Conservation (phyloP, 2,888 invertebrate genomes). For the Fissipunctia ypsillon region DNA sequence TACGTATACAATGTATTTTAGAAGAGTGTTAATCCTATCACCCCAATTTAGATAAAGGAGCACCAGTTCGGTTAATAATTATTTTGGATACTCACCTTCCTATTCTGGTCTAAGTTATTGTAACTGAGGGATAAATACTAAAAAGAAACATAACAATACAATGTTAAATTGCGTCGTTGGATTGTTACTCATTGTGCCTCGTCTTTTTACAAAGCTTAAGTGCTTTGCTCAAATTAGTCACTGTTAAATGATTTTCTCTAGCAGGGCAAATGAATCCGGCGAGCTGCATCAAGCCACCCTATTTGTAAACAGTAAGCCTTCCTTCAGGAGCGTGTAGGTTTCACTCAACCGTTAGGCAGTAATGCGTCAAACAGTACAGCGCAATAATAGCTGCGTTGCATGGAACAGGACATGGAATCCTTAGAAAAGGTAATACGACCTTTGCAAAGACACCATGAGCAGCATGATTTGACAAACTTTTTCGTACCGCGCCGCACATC, state of each 20-base stretch:
- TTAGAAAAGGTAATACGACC: conserved; percentile 9
- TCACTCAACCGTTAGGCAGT: not conserved
- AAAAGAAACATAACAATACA: conserved; percentile 29
- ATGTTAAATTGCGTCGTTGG: conserved; percentile 16
- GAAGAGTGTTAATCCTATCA: not conserved
- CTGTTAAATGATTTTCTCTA: not conserved
- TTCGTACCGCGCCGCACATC: not conserved
- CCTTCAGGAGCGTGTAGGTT: not conserved
- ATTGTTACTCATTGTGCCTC: not conserved
- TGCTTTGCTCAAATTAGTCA: not conserved
- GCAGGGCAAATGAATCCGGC: not conserved
- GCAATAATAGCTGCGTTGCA: conserved; percentile 25
- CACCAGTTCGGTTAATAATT: not conserved
- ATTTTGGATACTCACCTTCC: conserved; percentile 32
- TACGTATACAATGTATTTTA: not conserved
- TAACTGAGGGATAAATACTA: conserved; percentile 18
- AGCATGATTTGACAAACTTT: conserved; percentile 31
- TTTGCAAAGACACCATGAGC: conserved; percentile 24
- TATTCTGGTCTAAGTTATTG: conserved; percentile 22
- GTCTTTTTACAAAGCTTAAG: not conserved
- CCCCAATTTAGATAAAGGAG: not conserved
- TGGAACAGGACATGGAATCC: not conserved
- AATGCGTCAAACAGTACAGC: not conserved
- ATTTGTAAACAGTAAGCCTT: not conserved
- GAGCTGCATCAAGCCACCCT: not conserved